Evolutionary conservation across 2,113 vertebrate genomes (phyloP), one percentile per base, ranked within the genome.

Genomic region (Oplegnathus fasciatus): DNA sequence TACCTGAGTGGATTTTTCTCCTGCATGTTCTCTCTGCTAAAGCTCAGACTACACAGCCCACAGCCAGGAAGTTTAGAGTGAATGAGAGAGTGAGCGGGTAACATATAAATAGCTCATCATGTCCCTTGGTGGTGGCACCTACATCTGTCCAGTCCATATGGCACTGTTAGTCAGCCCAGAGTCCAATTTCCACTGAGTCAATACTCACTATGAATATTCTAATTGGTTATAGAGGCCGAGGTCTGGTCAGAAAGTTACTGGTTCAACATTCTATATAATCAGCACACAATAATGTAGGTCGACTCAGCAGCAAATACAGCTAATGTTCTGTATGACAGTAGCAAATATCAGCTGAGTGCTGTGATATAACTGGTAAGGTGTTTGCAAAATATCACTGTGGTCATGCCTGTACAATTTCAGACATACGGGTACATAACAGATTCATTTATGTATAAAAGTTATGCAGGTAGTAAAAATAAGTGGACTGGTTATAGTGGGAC

Each of bases 81-180:
- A 82, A 60, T 65, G 50, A 82, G 66, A 61, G 46, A 75, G 44
- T 34, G 75, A 82, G 57, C 7, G 9, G 60, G 52, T 66, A 69
- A 80, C 70, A 69, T 83, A 85, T 79, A 83, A 89, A 83, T 78
- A 85, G 79, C 82, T 88, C 68, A 57, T 86, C 64, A 32, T 74
- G 77, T 87, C 50, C 69, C 80, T 87, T 66, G 73, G 66, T 78
- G 67, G 76, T 48, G 83, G 46, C 74, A 69, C 64, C 76, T 83
- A 71, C 88, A 88, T 89, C 80, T 66, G 88, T 83, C 71, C 55
- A 8, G 50, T 69, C 85, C 88, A 86, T 88, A 88, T 88, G 87
- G 78, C 64, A 20, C 65, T 8, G 52, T 73, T 69, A 22, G 40
- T n/a, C 52, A 44, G 64, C 71, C 72, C 30, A 57, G n/a, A 60